phyloP scores from a whole-genome alignment of 2,797 vertebrate genomes.

The Hippoglossus hippoglossus region DNA sequence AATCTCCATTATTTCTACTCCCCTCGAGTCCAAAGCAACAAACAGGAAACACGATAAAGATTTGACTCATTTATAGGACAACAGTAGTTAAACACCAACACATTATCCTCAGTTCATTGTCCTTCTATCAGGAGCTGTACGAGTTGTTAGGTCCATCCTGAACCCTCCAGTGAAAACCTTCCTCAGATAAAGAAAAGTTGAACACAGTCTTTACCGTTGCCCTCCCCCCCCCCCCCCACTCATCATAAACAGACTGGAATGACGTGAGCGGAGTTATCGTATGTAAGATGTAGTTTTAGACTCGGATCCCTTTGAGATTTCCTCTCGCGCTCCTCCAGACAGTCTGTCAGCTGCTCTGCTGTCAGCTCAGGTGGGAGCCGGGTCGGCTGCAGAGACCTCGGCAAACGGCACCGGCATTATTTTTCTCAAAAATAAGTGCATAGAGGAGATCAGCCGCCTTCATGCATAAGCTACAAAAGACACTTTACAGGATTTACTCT shows the following conservation, averaged over 20 bases:
- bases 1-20: neutral
- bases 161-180: neutral
- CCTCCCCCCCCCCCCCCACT: neutral
- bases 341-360: conserved; percentile 47
- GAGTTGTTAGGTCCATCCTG: neutral
- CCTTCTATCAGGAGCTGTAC: neutral
- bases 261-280: conserved; percentile 20
- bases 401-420: conserved; percentile 1
- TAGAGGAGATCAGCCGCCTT: conserved; percentile 11
- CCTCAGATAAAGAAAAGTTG: neutral
- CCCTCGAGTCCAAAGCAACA: too few species aligned
- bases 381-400: conserved; percentile 26
- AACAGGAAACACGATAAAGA: too few species aligned
- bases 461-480: conserved; percentile 9
- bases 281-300: conserved; percentile 18
- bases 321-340: conserved; percentile 15
- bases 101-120: neutral
- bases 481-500: conserved; percentile 4
- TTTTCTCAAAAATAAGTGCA: neutral
- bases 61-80: too few species aligned
- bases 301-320: conserved; percentile 28
- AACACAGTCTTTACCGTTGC: neutral
- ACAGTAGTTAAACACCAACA: neutral
- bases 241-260: conserved; percentile 12
- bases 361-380: conserved; percentile 38